Evolutionary conservation across 2,888 invertebrate genomes (phyloP).

Genomic region (Pachliopta kotzebuea): DNA sequence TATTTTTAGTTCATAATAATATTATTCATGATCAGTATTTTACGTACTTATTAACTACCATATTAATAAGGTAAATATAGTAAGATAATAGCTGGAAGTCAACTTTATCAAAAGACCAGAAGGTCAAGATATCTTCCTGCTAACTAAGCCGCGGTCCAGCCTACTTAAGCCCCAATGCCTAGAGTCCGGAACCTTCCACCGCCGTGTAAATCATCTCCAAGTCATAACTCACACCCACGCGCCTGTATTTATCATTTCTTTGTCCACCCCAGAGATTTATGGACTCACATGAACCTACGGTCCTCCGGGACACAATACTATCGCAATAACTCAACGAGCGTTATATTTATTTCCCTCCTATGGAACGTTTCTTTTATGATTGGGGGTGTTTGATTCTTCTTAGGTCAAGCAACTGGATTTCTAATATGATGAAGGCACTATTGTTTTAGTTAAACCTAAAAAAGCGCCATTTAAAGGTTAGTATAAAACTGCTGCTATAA

Average conservation of each 20-base stretch:
- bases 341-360: constrained; percentile 46
- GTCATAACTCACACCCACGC: constrained; percentile 57
- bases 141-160: not conserved
- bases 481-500: no score
- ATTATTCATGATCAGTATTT: no score
- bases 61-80: no score
- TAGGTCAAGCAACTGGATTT: constrained; percentile 21
- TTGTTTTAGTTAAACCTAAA: no score
- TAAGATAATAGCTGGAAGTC: no score
- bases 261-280: constrained; percentile 66
- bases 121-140: not conserved
- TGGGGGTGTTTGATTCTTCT: constrained; percentile 22
- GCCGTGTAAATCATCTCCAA: constrained; percentile 54
- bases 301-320: constrained; percentile 42
- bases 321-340: constrained; percentile 43
- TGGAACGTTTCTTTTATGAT: constrained; percentile 25
- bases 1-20: no score
- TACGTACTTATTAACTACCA: no score
- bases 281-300: constrained; percentile 37
- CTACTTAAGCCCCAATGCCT: not conserved
- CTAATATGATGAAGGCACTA: not conserved
- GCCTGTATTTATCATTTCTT: constrained; percentile 68
- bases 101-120: not conserved
- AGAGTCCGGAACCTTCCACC: constrained; percentile 37
- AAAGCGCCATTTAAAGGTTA: no score